Conservation (phyloP, 2,888 invertebrate species). For the Drosophila anceps region DNA sequence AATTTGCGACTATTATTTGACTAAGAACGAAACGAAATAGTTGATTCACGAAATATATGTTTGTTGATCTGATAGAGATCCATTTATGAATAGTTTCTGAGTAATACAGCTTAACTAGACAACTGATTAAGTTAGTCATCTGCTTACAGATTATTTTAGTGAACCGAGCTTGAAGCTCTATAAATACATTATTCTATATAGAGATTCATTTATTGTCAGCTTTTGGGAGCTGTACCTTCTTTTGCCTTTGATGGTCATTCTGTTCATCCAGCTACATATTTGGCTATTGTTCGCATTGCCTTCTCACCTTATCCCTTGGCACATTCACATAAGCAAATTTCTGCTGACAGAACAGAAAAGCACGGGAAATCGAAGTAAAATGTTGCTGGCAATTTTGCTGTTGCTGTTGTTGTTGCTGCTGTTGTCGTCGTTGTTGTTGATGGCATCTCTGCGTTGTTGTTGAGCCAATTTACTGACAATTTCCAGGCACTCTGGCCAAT, state of each 20-base stretch:
- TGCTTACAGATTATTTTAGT: no score
- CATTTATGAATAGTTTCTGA: no score
- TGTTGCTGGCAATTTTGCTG: constrained; percentile 69
- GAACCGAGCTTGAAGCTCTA: background rate
- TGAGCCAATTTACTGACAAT: constrained; percentile 80
- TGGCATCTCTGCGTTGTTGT: constrained; percentile 71
- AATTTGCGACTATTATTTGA: background rate
- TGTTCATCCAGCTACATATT: constrained; percentile 18
- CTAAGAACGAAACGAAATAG: background rate
- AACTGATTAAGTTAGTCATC: no score
- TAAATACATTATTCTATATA: background rate
- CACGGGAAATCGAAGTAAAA: constrained; percentile 76
- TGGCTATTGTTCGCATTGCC: constrained; percentile 53
- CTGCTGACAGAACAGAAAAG: constrained; percentile 77
- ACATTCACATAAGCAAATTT: constrained; percentile 70
- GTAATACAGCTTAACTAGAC: no score
- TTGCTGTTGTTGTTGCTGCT: constrained; percentile 23
- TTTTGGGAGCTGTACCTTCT: constrained; percentile 18
- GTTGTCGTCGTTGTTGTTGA: constrained; percentile 48
- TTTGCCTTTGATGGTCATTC: constrained; percentile 7
- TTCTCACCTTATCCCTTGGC: constrained; percentile 40
- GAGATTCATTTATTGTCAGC: constrained; percentile 8
- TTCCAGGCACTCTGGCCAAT: constrained; percentile 71
- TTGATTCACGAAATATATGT: background rate
- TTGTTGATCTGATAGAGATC: no score